Evolutionary conservation across 2,113 vertebrate genomes (phyloP), one percentile per base, ranked within the genome.

Genomic region (Zeus faber): DNA sequence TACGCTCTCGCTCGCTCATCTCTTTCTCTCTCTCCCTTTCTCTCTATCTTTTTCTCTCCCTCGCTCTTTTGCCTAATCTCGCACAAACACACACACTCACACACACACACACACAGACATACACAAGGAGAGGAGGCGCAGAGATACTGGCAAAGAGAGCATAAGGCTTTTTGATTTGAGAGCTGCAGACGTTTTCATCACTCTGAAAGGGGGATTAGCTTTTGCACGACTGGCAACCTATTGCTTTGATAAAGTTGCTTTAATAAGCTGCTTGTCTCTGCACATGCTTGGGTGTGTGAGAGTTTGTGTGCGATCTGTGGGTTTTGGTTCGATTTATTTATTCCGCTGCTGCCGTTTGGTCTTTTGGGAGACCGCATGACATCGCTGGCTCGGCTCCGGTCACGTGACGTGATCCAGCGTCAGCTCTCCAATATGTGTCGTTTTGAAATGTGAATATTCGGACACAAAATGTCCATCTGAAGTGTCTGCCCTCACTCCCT

Each of bases 181-280:
- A 76, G 67, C 71, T 11, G 6, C 17, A 55, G 69, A 79, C 68
- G 54, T 75, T 84, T 80, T 80, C 70, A 82, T 82, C 70, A 48
- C 63, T 53, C 54, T 70, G 60, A 80, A 78, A 74, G 22, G 53
- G 62, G 79, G 77, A 86, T 86, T 83, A 82, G 55, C 65, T 50
- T 57, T 63, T 64, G 69, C 56, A 62, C 45, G 24, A 66, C 58
- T 76, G 74, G 69, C 71, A 78, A 78, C 70, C 58, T 50, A 21
- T 20, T 49, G 41, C 70, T 74, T 76, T 53, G 62, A 79, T 81
- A 80, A 81, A 78, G 33, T 48, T 50, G 58, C 62, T 65, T 77
- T 85, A 83, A 83, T 79, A 64, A 74, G 70, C 58, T 49, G 33
- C n/a, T 22, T 24, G 1, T 50, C 35, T 31, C 43, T 39, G 13